These are phyloP conservation scores for Philotrypesis tridentata DNA, from an alignment of 1,140 invertebrate species.

Conservation along the genomic window DNA sequence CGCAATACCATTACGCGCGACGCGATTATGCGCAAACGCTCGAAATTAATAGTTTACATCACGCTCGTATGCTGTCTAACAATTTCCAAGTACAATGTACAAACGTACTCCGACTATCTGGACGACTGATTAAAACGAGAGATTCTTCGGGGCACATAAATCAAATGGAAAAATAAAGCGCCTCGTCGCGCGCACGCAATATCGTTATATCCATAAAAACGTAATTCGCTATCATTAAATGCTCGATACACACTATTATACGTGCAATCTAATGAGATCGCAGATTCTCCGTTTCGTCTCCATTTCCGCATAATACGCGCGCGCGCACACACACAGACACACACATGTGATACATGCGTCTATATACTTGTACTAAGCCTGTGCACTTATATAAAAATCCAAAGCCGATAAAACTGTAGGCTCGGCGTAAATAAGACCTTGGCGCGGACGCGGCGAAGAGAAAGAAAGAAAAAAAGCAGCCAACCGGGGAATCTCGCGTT, in stretches of 20 bases:
- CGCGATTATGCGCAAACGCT: too few relatives aligned
- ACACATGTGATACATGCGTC: too few relatives aligned
- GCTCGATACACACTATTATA: neutral
- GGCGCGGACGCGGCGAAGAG: neutral
- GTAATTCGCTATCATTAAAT: neutral
- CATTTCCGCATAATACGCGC: neutral
- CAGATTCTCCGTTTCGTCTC: neutral
- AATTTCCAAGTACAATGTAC: too few relatives aligned
- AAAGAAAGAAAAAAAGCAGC: neutral
- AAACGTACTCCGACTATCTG: too few relatives aligned
- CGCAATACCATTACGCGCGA: too few relatives aligned
- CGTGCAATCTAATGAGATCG: neutral
- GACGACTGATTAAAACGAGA: too few relatives aligned
- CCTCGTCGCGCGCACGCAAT: neutral
- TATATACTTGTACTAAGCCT: too few relatives aligned
- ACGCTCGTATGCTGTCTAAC: too few relatives aligned
- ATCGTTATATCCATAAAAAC: conserved; percentile 10
- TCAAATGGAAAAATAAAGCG: neutral
- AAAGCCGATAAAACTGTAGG: neutral
- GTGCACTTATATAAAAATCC: too few relatives aligned
- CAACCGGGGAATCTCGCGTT: neutral
- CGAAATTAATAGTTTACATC: neutral
- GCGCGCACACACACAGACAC: neutral
- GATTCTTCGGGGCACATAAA: neutral
- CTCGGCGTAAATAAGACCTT: conserved; percentile 21